phyloP scores from a whole-genome alignment of 1,140 invertebrate species.

The Drosophila cardini region DNA sequence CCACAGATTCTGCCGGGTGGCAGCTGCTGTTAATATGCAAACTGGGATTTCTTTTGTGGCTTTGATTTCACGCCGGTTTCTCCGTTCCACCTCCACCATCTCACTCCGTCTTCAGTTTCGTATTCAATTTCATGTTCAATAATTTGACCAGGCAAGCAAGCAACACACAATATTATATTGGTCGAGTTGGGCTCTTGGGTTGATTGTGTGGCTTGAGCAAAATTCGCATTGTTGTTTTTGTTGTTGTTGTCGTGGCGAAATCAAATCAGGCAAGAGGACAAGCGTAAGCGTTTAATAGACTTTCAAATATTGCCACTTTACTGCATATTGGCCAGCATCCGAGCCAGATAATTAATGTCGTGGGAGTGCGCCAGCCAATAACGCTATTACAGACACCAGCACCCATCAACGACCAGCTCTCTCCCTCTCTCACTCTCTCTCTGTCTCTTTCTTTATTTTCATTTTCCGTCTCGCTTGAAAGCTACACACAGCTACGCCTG shows the following conservation, averaged over 20 bases:
- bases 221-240: conserved; percentile 37
- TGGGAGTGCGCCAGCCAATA: conserved; percentile 51
- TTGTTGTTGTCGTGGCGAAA: conserved; percentile 37
- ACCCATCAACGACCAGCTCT: background rate
- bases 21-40: conserved; percentile 82
- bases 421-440: background rate
- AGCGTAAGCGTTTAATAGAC: conserved; percentile 75
- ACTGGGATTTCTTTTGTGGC: conserved; percentile 82
- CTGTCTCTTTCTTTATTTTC: background rate
- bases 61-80: conserved; percentile 67
- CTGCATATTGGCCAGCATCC: conserved; percentile 53
- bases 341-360: conserved; percentile 77
- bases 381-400: background rate
- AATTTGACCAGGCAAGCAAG: conserved; percentile 38
- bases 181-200: background rate
- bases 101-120: conserved; percentile 29
- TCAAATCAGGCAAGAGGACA: conserved; percentile 52
- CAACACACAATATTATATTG: conserved; percentile 46
- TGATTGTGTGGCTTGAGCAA: conserved; percentile 17
- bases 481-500: conserved; percentile 28
- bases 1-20: conserved; percentile 31
- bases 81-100: conserved; percentile 6
- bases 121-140: conserved; percentile 80
- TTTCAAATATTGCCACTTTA: conserved; percentile 82
- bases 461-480: background rate